Percentiles rank a stretch among this genome's conserved stretches.
Evolutionary conservation across 2,113 vertebrate species (phyloP).

Genomic region (Mormoops blainvillei): DNA sequence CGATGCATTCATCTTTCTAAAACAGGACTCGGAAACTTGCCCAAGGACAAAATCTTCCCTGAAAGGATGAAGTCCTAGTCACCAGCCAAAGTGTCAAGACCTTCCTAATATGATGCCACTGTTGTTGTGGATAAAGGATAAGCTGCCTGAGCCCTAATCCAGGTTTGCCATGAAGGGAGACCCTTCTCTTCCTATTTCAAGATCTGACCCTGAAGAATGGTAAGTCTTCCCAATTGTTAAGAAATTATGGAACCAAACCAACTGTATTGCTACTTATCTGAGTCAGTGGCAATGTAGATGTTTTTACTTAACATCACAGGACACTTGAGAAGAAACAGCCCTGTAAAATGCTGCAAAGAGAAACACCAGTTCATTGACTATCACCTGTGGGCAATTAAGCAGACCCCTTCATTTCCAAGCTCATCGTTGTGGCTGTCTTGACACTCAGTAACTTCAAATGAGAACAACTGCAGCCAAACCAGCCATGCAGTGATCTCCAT

Average conservation of each 20-base stretch:
- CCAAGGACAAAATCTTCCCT: not conserved
- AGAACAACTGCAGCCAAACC: not conserved
- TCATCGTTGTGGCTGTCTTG: not conserved
- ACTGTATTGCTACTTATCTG: not conserved
- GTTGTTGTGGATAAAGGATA: not conserved
- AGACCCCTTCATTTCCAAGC: not conserved
- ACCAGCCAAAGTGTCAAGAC: not conserved
- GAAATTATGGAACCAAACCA: not conserved
- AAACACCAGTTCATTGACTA: not conserved
- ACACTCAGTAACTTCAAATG: not conserved
- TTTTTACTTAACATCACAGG: conserved; percentile 26
- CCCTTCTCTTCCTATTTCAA: not conserved
- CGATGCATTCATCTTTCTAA: not conserved
- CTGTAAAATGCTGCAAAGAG: not conserved
- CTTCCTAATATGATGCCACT: not conserved
- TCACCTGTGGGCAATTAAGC: not conserved
- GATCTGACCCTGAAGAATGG: not conserved
- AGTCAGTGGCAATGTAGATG: not conserved
- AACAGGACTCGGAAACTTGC: not conserved
- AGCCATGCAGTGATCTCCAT: not conserved
- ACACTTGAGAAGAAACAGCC: conserved; percentile 2
- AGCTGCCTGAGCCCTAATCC: not conserved
- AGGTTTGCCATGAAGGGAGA: not conserved
- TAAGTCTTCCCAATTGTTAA: conserved; percentile 1
- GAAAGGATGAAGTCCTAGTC: not conserved